Conservation (phyloP, 2,888 invertebrate genomes). For the Noctua janthina region DNA sequence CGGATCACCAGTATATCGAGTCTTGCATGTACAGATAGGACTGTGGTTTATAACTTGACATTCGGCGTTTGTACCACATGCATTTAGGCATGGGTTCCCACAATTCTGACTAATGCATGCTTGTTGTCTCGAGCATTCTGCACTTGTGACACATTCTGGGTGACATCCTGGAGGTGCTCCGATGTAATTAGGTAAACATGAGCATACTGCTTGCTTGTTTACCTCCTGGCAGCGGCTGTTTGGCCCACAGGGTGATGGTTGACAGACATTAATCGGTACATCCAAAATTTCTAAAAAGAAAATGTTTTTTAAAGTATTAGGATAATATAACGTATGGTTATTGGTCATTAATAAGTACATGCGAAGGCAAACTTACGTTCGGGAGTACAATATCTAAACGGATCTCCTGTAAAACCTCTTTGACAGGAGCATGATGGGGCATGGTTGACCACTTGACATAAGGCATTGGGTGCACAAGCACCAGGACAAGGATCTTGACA, state of each 20-base stretch:
- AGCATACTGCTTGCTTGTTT: conserved; percentile 94
- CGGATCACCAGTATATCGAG: conserved; percentile 92
- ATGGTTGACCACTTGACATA: conserved; percentile 94
- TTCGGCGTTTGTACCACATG: conserved; percentile 92
- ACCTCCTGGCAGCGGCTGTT: conserved; percentile 94
- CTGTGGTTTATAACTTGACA: conserved; percentile 95
- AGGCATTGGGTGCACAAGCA: conserved; percentile 94
- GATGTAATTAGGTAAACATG: conserved; percentile 92
- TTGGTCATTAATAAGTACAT: background rate
- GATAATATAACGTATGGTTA: background rate
- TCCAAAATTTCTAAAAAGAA: conserved; percentile 71
- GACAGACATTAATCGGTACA: conserved; percentile 90
- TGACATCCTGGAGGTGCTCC: conserved; percentile 94
- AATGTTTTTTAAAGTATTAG: background rate
- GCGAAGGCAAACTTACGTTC: conserved; percentile 87
- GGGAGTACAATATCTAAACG: conserved; percentile 91
- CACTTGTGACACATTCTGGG: conserved; percentile 94
- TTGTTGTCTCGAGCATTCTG: conserved; percentile 93
- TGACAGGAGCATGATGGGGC: conserved; percentile 93
- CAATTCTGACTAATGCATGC: conserved; percentile 95
- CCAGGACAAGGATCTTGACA: conserved; percentile 95
- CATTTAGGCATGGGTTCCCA: conserved; percentile 93
- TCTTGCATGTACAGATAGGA: conserved; percentile 94
- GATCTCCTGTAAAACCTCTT: conserved; percentile 93
- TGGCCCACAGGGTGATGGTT: conserved; percentile 93